These are phyloP conservation scores for Agapornis roseicollis DNA, from an alignment of 2,113 vertebrate species.

Conservation along the genomic window DNA sequence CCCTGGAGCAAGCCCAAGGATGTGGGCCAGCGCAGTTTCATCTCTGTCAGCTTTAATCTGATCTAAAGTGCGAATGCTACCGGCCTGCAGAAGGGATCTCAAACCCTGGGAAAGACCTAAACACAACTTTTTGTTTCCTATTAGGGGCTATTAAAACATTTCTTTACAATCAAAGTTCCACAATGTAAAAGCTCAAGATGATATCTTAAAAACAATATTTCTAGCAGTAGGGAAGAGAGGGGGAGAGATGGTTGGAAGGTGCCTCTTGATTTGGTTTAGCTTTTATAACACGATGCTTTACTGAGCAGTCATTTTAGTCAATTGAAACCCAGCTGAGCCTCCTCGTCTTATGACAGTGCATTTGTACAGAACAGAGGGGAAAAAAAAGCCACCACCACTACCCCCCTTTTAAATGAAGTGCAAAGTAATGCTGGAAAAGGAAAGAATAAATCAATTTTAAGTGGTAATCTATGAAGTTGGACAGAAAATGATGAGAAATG, in stretches of 20 bases:
- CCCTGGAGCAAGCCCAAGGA: slow-evolving; percentile 81
- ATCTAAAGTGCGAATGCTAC: slow-evolving; percentile 44
- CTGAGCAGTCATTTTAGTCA: slow-evolving; percentile 27
- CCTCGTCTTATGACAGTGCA: neutral
- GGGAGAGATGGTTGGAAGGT: neutral
- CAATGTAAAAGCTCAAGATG: neutral
- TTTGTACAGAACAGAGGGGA: neutral
- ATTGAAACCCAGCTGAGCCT: slow-evolving; percentile 67
- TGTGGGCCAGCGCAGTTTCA: slow-evolving; percentile 75
- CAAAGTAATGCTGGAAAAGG: slow-evolving; percentile 58
- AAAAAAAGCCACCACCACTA: neutral
- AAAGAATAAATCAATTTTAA: slow-evolving; percentile 71
- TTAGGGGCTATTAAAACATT: slow-evolving; percentile 23
- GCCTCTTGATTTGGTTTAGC: slow-evolving; percentile 33
- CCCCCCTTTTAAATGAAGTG: slow-evolving; percentile 50
- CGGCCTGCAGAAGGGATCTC: slow-evolving; percentile 50
- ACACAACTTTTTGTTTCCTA: neutral
- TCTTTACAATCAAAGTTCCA: neutral
- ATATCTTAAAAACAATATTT: neutral
- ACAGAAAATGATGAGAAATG: slow-evolving; percentile 69
- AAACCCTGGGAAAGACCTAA: slow-evolving; percentile 49
- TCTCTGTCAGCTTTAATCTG: slow-evolving; percentile 82
- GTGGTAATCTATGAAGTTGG: slow-evolving; percentile 70
- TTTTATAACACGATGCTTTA: slow-evolving; percentile 9
- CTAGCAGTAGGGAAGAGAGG: slow-evolving; percentile 1